Base-by-base conservation (phyloP, 2,888 invertebrate genomes). In the Vesta saturnalis region DNA sequence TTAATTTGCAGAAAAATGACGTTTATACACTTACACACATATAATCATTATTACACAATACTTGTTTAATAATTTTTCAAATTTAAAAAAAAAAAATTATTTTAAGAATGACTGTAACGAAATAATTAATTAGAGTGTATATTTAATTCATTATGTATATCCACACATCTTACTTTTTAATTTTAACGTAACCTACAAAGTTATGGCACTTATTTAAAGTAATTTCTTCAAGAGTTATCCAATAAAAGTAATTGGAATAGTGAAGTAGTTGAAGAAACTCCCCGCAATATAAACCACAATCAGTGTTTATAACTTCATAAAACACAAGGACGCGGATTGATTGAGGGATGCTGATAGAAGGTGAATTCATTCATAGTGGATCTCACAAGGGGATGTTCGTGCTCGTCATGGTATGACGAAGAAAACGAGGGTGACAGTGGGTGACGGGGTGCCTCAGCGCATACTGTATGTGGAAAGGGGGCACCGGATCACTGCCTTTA, bases 291-390 rank as follows among this genome's bases (percentile, higher is more conserved):
- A 72, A 73, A 73, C 75, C 75, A 74, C 77, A 77, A 77, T 77
- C 77, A 77, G 77, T 76, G 77, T 77, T 77, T 77, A 77, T 77
- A 77, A 77, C 77, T 77, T 77, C 76, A 76, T 77, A 77, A 77
- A 77, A 77, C 75, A 76, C 77, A 73, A 74, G 77, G 75, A 76
- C 73, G 73, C 67, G 74, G 70, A 75, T 74, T 75, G 75, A 75
- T 73, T 73, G 74, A 71, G 73, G 66, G 73, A 68, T 68, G 69
- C 75, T 76, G 76, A 76, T 76, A 75, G 75, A 75, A 76, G 76
- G 74, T 75, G 75, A 75, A 73, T 70, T 71, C 72, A 70, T 70
- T 72, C 73, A 71, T 72, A 70, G 71, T 67, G 69, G 52, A 60
- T 68, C 60, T 61, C 63, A 67, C 64, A 70, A 67, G 67, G 71